Evolutionary conservation across 2,888 invertebrate genomes (phyloP), one percentile per base, ranked within the genome.

Genomic region (Byasa hedistus): DNA sequence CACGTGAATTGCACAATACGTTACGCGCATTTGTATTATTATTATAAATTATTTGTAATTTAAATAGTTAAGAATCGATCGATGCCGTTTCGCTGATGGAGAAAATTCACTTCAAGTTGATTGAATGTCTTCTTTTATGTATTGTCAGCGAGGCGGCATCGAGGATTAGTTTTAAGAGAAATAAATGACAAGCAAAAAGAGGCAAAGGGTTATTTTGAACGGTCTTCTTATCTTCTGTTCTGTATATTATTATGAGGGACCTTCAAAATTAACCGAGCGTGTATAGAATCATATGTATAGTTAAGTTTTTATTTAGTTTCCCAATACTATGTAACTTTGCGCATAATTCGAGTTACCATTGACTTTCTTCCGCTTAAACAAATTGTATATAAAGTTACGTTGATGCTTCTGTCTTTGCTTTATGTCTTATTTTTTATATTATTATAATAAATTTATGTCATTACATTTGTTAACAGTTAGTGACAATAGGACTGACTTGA

Each of bases 301-400:
- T n/a, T 83, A 82, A 75, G 71, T 72, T 72, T 65, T 65, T 74
- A 76, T 75, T 76, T 70, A 71, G 68, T 67, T 66, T 69, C 65
- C n/a, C 57, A 27, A 63, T 66, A 66, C 70, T 70, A 82, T 81
- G 83, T 84, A 82, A 83, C 79, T 83, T 84, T 80, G 81, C 81
- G 81, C 76, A 81, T 77, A 81, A 86, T 89, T 89, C 84, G 85
- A 89, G 91, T 91, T 91, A 91, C 91, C 90, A 91, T 84, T 65
- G 71, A 79, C 75, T 54, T 54, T 22, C 77, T 85, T 84, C 82
- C 72, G 85, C 86, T 86, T 74, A 79, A 69, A 78, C 56, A 74
- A 81, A 80, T 71, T 91, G 88, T 89, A 88, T 77, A 89, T 89
- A 90, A 81, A 78, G 63, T 76, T 76, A 74, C 56, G 72, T 60